Percentiles rank a stretch among this genome's conserved stretches.
These are phyloP conservation scores for Diplazon laetatorius DNA, from an alignment of 2,888 invertebrate species.

Conservation along the genomic window DNA sequence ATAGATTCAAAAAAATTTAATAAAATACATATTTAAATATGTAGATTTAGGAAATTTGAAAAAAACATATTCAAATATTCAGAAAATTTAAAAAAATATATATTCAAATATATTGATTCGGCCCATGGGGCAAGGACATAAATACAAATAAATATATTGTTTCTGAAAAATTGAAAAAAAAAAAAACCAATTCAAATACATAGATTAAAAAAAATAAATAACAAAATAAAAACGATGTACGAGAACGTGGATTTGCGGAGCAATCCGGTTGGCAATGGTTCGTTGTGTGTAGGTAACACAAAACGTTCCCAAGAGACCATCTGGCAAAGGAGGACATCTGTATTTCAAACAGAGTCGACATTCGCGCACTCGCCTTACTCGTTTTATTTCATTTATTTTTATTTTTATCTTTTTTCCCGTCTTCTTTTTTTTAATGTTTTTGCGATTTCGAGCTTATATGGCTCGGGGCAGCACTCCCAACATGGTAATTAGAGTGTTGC, in stretches of 20 bases:
- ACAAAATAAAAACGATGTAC: neutral
- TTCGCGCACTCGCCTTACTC: constrained; percentile 31
- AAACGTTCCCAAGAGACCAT: constrained; percentile 36
- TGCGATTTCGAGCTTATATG: constrained; percentile 53
- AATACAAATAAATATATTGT: neutral
- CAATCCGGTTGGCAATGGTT: no score
- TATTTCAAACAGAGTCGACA: constrained; percentile 43
- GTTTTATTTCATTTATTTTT: no score
- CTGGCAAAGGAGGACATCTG: constrained; percentile 50
- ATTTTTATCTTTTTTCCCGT: no score
- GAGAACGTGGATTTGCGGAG: neutral
- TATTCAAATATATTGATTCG: no score
- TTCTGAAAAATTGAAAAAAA: neutral
- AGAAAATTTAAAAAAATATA: neutral
- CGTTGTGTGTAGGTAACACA: neutral
- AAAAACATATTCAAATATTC: neutral
- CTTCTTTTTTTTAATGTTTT: neutral
- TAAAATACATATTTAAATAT: neutral
- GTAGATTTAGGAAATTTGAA: no score
- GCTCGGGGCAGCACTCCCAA: constrained; percentile 40
- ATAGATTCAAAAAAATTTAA: neutral
- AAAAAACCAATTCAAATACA: neutral
- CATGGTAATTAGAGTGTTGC: constrained; percentile 63
- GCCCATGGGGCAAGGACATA: no score
- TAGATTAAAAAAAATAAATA: neutral